phyloP scores from a whole-genome alignment of 2,797 vertebrate species.

The Dendrocincla tyrannina region DNA sequence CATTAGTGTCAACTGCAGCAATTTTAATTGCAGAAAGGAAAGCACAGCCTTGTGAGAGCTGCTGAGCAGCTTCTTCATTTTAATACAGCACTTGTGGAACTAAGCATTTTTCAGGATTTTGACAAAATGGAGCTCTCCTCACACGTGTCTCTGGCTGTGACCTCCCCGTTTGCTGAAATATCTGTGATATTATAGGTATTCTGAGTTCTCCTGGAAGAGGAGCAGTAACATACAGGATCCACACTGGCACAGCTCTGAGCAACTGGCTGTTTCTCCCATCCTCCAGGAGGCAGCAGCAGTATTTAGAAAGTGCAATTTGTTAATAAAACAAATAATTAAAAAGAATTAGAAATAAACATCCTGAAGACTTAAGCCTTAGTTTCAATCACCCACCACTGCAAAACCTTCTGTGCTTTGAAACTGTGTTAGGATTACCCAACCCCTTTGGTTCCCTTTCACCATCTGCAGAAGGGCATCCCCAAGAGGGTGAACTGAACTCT shows the following conservation, averaged over 20 bases:
- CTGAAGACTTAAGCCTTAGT: not conserved
- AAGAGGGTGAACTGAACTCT: not conserved
- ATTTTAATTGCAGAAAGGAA: slow-evolving; percentile 9
- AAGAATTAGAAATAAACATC: not conserved
- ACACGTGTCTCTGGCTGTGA: not conserved
- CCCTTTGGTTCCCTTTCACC: not conserved
- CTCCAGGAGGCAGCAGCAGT: slow-evolving; percentile 25
- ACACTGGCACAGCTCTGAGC: not conserved
- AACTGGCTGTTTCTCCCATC: not conserved
- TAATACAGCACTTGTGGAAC: not conserved
- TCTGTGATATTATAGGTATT: not conserved
- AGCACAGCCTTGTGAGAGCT: not conserved
- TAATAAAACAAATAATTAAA: not conserved
- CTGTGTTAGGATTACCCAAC: not conserved
- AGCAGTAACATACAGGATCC: not conserved
- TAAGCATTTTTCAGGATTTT: not conserved
- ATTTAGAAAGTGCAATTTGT: not conserved
- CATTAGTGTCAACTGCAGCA: not conserved
- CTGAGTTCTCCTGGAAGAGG: not conserved
- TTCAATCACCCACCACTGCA: not conserved
- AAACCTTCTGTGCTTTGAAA: not conserved
- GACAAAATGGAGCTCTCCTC: slow-evolving; percentile 21
- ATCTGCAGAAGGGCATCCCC: not conserved
- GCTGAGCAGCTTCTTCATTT: not conserved
- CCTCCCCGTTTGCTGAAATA: not conserved